These are phyloP conservation scores for Morpho achilles DNA, from an alignment of 2,888 invertebrate genomes.

Conservation along the genomic window DNA sequence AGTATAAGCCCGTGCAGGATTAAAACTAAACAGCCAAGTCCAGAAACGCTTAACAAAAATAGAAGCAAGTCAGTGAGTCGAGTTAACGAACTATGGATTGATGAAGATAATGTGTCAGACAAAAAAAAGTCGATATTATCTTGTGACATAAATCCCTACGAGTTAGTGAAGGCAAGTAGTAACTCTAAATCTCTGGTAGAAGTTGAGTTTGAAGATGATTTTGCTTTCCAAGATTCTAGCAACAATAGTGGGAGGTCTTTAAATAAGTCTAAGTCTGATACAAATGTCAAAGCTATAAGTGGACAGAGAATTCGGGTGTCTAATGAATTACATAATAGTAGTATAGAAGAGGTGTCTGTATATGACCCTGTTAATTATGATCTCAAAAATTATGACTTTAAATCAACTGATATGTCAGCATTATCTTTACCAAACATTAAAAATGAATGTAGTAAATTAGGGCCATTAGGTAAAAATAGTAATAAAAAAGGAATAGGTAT, in stretches of 20 bases:
- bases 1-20: slow-evolving; percentile 79
- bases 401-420: slow-evolving; percentile 52
- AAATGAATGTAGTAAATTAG: slow-evolving; percentile 59
- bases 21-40: slow-evolving; percentile 72
- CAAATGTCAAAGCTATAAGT: slow-evolving; percentile 81
- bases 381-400: slow-evolving; percentile 65
- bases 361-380: slow-evolving; percentile 74
- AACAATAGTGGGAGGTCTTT: slow-evolving; percentile 49
- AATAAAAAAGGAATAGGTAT: slow-evolving; percentile 54
- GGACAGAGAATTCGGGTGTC: slow-evolving; percentile 84
- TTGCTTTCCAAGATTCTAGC: slow-evolving; percentile 61
- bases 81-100: slow-evolving; percentile 69
- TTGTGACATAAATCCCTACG: slow-evolving; percentile 91
- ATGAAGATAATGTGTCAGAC: slow-evolving; percentile 55
- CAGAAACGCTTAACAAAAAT: slow-evolving; percentile 59
- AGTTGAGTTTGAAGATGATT: slow-evolving; percentile 77
- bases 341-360: slow-evolving; percentile 55
- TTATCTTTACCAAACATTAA: slow-evolving; percentile 68
- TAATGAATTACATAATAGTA: slow-evolving; percentile 69
- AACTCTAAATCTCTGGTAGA: slow-evolving; percentile 67
- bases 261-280: slow-evolving; percentile 63
- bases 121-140: slow-evolving; percentile 86
- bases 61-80: slow-evolving; percentile 73
- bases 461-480: slow-evolving; percentile 53
- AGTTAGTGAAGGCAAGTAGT: slow-evolving; percentile 82